A percentile compares a stretch with the other conserved stretches of the same genome.
Evolutionary conservation across 1,140 invertebrate genomes (phyloP).

Genomic region (Magallana gigas): DNA sequence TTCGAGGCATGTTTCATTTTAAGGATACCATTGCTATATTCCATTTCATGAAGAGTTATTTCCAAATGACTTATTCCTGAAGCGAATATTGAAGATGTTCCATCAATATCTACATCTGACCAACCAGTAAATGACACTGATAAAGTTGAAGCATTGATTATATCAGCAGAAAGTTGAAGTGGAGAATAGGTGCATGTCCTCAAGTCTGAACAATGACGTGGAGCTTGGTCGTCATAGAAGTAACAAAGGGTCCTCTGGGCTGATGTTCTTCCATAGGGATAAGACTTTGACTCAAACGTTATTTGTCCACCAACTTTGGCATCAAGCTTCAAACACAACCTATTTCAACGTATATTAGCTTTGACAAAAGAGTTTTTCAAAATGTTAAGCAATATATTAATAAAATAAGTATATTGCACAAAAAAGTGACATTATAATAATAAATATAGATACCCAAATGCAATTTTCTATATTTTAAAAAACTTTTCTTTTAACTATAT

Average conservation of each 20-base stretch:
- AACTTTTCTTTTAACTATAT: too few species aligned
- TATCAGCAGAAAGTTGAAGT: slow-evolving; percentile 9
- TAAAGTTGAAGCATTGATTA: slow-evolving; percentile 10
- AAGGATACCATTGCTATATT: background rate
- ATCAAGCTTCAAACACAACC: slow-evolving; percentile 34
- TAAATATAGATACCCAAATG: too few species aligned
- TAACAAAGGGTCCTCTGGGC: slow-evolving; percentile 36
- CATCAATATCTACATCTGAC: slow-evolving; percentile 8
- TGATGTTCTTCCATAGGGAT: slow-evolving; percentile 3
- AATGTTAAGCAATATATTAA: too few species aligned
- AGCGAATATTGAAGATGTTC: slow-evolving; percentile 19
- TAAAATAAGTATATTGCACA: too few species aligned
- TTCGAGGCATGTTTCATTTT: background rate
- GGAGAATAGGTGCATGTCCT: slow-evolving; percentile 11
- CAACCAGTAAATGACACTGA: slow-evolving; percentile 29
- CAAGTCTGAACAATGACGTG: slow-evolving; percentile 37
- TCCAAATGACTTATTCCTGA: slow-evolving; percentile 46
- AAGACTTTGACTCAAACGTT: background rate
- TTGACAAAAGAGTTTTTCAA: too few species aligned
- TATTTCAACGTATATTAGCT: background rate
- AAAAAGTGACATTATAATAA: too few species aligned
- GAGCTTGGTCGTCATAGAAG: slow-evolving; percentile 32
- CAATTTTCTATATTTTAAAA: too few species aligned
- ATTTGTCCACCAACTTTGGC: slow-evolving; percentile 35
- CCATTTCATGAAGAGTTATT: slow-evolving; percentile 49